phyloP scores from a whole-genome alignment of 2,888 invertebrate genomes.

The Dryadula phaetusa region DNA sequence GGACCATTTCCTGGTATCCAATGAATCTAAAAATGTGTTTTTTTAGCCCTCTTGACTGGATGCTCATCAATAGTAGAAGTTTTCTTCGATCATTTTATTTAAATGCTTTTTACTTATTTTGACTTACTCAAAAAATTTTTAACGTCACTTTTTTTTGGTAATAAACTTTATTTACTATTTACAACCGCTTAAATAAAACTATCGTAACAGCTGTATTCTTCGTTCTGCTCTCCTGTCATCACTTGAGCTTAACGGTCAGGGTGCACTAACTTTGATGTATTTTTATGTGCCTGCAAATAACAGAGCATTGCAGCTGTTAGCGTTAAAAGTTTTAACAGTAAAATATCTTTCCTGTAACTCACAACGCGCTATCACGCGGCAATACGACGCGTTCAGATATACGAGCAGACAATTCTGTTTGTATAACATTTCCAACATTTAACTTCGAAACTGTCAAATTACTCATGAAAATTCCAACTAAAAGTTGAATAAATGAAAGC shows the following conservation, averaged over 20 bases:
- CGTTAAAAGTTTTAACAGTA: conserved; percentile 68
- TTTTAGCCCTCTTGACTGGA: conserved; percentile 26
- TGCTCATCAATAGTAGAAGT: conserved; percentile 9
- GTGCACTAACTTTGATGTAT: conserved; percentile 42
- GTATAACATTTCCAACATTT: conserved; percentile 47
- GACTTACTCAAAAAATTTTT: background rate
- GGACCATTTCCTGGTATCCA: conserved; percentile 57
- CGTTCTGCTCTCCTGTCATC: conserved; percentile 24
- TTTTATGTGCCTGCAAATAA: conserved; percentile 41
- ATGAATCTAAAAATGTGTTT: conserved; percentile 53
- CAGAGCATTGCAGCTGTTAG: conserved; percentile 59
- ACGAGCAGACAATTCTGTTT: conserved; percentile 44
- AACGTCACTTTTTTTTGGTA: conserved; percentile 4
- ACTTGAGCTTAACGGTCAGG: conserved; percentile 34
- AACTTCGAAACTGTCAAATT: conserved; percentile 60
- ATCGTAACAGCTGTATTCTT: conserved; percentile 15
- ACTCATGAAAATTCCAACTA: conserved; percentile 61
- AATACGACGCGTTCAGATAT: conserved; percentile 42
- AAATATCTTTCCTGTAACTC: conserved; percentile 56
- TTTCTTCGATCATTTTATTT: background rate
- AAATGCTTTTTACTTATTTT: background rate
- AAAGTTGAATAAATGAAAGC: conserved; percentile 77
- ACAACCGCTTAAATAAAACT: conserved; percentile 14
- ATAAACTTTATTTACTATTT: conserved; percentile 15
- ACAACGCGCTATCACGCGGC: conserved; percentile 40